Conservation (phyloP, 2,797 vertebrate species). For the Eulemur albifrons region DNA sequence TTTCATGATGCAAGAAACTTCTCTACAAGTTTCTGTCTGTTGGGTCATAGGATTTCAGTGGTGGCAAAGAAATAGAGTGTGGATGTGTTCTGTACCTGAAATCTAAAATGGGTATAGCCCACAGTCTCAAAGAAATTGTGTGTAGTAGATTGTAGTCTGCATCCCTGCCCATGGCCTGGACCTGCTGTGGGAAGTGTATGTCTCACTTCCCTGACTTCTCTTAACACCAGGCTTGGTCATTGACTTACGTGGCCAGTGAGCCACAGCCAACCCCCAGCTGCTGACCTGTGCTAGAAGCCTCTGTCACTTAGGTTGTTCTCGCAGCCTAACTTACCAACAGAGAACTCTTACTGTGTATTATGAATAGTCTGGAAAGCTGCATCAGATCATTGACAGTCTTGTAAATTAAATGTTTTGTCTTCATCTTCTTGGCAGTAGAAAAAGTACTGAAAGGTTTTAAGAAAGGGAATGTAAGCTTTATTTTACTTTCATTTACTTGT, state of each 20-base stretch:
- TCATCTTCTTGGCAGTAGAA: background rate
- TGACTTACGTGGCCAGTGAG: background rate
- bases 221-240: background rate
- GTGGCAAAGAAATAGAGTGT: background rate
- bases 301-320: background rate
- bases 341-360: background rate
- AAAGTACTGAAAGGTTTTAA: background rate
- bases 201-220: background rate
- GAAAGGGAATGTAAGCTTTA: background rate
- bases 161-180: background rate
- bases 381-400: background rate
- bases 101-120: background rate
- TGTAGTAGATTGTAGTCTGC: background rate
- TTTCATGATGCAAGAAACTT: background rate
- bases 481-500: too few species aligned
- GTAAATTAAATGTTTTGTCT: background rate
- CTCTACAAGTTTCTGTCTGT: background rate
- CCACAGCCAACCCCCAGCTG: background rate
- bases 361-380: background rate
- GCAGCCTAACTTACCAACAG: background rate
- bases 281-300: background rate
- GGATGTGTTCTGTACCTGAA: background rate
- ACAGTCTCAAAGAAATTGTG: background rate
- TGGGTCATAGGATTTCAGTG: background rate
- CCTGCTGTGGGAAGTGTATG: background rate